Conservation (phyloP, 2,797 vertebrate species). For the Ctenopoma kingsleyae region DNA sequence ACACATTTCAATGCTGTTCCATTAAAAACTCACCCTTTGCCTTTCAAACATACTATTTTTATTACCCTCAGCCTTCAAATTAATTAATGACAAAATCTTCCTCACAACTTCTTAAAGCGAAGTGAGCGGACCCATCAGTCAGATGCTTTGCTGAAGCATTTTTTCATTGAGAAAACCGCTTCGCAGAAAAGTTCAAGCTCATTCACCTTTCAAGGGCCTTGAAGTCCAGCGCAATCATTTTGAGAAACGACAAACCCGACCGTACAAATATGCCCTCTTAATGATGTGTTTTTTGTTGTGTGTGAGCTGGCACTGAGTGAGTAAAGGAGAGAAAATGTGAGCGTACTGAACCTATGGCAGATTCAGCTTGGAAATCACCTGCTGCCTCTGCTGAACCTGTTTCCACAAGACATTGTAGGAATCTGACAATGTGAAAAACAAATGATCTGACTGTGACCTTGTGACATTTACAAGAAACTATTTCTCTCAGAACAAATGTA, state of each 20-base stretch:
- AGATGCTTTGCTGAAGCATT: background rate
- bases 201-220: slow-evolving; percentile 14
- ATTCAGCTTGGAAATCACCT: background rate
- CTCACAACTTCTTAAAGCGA: background rate
- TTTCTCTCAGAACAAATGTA: background rate
- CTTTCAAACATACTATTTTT: background rate
- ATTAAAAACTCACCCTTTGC: background rate
- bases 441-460: background rate
- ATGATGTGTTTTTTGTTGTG: slow-evolving; percentile 2
- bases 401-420: background rate
- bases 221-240: slow-evolving; percentile 12
- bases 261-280: background rate
- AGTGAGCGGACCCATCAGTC: background rate
- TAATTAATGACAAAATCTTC: background rate
- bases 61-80: background rate
- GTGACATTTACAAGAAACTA: slow-evolving; percentile 1
- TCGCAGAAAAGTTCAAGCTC: slow-evolving; percentile 4
- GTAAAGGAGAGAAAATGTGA: slow-evolving; percentile 2
- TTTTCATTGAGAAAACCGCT: slow-evolving; percentile 14
- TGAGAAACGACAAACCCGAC: background rate
- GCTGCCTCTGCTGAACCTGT: background rate
- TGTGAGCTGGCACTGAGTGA: slow-evolving; percentile 18
- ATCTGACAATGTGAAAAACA: background rate
- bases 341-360: background rate
- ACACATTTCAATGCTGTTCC: background rate